Percentiles rank a stretch among this genome's conserved stretches.
phyloP scores from a whole-genome alignment of 2,888 invertebrate species.

The Hylaea fasciaria region DNA sequence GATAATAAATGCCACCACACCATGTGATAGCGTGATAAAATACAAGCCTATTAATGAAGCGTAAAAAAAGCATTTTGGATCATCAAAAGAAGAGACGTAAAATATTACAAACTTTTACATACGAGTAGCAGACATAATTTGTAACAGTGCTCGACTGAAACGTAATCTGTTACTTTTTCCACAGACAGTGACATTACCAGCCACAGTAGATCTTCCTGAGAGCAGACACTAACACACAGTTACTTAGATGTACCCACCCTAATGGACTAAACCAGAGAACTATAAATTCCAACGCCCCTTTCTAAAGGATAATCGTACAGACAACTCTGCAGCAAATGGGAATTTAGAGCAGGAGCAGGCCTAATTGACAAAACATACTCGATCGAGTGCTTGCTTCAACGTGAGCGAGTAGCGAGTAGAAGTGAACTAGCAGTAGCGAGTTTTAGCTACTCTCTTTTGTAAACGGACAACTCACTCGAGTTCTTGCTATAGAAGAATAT shows the following conservation, averaged over 20 bases:
- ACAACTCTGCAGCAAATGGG: slow-evolving; percentile 72
- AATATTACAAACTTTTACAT: slow-evolving; percentile 1
- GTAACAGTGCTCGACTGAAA: slow-evolving; percentile 2
- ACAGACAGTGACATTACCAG: slow-evolving; percentile 29
- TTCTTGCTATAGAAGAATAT: too few species aligned
- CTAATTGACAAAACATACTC: slow-evolving; percentile 79
- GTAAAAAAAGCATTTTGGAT: not conserved
- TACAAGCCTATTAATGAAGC: not conserved
- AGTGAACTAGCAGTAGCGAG: not conserved
- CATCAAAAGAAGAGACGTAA: not conserved
- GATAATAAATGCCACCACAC: too few species aligned
- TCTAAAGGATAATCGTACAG: slow-evolving; percentile 78
- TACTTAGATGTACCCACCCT: slow-evolving; percentile 58
- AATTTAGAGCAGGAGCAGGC: slow-evolving; percentile 68
- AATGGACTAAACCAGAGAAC: slow-evolving; percentile 75
- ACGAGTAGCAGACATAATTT: slow-evolving; percentile 2
- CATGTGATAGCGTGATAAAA: too few species aligned
- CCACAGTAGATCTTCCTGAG: slow-evolving; percentile 41
- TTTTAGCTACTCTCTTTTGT: too few species aligned
- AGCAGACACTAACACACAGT: slow-evolving; percentile 49
- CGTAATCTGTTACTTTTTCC: slow-evolving; percentile 27
- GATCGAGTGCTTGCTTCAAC: slow-evolving; percentile 45
- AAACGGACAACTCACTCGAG: too few species aligned
- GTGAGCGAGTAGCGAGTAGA: slow-evolving; percentile 11
- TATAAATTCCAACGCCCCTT: slow-evolving; percentile 74